Evolutionary conservation across 2,113 vertebrate species (phyloP).

Genomic region (Cricetomys ansorgei): DNA sequence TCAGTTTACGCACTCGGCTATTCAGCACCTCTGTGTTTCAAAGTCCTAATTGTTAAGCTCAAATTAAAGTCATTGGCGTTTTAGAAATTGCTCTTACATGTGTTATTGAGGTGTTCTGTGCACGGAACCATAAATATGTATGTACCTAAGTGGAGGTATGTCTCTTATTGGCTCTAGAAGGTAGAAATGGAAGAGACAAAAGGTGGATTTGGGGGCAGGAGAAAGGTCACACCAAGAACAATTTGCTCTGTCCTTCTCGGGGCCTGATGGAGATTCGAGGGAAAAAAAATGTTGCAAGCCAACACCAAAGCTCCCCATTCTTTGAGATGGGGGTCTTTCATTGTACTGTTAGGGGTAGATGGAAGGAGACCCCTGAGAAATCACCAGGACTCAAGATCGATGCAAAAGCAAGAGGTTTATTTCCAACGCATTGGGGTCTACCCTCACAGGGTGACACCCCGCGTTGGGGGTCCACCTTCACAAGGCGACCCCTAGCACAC

Average conservation of each 20-base stretch:
- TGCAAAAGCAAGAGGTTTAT: too few species aligned
- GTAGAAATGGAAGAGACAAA: constrained; percentile 17
- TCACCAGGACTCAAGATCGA: too few species aligned
- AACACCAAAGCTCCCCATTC: background rate
- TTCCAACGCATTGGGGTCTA: too few species aligned
- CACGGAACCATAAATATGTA: constrained; percentile 57
- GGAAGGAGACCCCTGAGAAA: too few species aligned
- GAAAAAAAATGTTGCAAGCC: background rate
- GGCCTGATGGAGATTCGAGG: background rate
- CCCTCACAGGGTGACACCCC: too few species aligned
- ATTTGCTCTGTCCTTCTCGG: background rate
- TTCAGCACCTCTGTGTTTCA: constrained; percentile 71
- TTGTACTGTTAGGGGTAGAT: too few species aligned
- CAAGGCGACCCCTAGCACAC: too few species aligned
- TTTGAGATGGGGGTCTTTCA: background rate
- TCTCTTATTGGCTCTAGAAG: constrained; percentile 43
- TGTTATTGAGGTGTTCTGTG: constrained; percentile 36
- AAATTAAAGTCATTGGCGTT: constrained; percentile 47
- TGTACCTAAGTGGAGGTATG: constrained; percentile 49
- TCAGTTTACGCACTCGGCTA: constrained; percentile 54
- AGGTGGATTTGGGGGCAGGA: background rate
- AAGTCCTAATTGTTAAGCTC: constrained; percentile 74
- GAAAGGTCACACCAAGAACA: background rate
- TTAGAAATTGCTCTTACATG: constrained; percentile 62
- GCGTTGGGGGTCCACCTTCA: too few species aligned